Evolutionary conservation across 2,888 invertebrate genomes (phyloP).

Genomic region (Dicycla oo): DNA sequence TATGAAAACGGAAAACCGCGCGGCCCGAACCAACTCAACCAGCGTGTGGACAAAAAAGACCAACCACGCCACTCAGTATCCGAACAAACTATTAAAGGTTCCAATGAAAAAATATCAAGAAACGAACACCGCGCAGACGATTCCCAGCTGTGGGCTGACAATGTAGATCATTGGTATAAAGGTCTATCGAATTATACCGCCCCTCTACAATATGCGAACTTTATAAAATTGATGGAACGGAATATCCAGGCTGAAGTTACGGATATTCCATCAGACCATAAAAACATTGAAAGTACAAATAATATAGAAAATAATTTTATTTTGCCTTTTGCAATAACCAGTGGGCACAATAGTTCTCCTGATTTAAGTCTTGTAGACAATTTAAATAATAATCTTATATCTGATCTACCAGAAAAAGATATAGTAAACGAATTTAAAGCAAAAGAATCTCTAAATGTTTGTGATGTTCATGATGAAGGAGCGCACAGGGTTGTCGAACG

Average conservation of each 20-base stretch:
- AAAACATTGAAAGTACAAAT: conserved; percentile 10
- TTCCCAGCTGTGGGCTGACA: conserved; percentile 51
- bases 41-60: conserved; percentile 5
- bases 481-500: conserved; percentile 53
- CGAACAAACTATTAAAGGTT: background rate
- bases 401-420: conserved; percentile 16
- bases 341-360: conserved; percentile 2
- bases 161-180: conserved; percentile 65
- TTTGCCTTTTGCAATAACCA: background rate
- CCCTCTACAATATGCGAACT: conserved; percentile 21
- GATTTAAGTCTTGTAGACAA: conserved; percentile 11
- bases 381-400: conserved; percentile 8
- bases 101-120: conserved; percentile 5
- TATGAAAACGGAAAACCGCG: conserved; percentile 64
- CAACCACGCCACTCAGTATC: background rate
- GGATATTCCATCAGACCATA: background rate
- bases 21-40: conserved; percentile 63
- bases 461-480: conserved; percentile 33
- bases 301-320: conserved; percentile 26
- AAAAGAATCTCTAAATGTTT: conserved; percentile 28
- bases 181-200: conserved; percentile 48
- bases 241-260: background rate
- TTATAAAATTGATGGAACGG: conserved; percentile 12
- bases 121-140: conserved; percentile 18
- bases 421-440: conserved; percentile 18